Conservation (phyloP, 1,140 invertebrate species). For the Papilio helenus region DNA sequence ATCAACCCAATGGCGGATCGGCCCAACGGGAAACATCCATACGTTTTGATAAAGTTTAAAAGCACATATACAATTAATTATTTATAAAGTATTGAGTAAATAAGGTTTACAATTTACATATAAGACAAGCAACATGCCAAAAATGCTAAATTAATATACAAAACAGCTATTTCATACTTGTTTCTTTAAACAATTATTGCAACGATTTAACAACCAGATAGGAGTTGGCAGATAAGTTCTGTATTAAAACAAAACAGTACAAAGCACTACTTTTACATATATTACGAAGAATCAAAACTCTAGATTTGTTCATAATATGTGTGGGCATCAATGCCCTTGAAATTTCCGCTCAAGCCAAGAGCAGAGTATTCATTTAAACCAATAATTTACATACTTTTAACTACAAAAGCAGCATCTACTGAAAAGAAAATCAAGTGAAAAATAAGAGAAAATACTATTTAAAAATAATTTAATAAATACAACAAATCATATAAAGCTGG, state of each 20-base stretch:
- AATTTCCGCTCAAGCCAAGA: background rate
- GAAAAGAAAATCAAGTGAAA: background rate
- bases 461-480: background rate
- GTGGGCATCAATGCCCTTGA: background rate
- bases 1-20: too few relatives aligned
- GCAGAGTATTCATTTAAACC: background rate
- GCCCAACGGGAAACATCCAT: too few relatives aligned
- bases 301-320: background rate
- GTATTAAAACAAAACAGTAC: background rate
- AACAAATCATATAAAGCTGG: background rate
- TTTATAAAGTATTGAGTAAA: background rate
- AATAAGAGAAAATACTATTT: background rate
- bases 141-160: background rate
- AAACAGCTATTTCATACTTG: background rate
- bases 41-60: background rate
- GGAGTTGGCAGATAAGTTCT: background rate
- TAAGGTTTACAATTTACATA: background rate
- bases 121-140: background rate
- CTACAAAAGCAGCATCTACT: background rate
- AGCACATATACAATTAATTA: background rate
- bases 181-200: slow-evolving; percentile 10
- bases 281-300: background rate
- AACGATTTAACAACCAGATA: background rate
- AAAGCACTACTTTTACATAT: background rate
- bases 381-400: background rate